phyloP scores from a whole-genome alignment of 2,888 invertebrate species.

The Cataglyphis livida region DNA sequence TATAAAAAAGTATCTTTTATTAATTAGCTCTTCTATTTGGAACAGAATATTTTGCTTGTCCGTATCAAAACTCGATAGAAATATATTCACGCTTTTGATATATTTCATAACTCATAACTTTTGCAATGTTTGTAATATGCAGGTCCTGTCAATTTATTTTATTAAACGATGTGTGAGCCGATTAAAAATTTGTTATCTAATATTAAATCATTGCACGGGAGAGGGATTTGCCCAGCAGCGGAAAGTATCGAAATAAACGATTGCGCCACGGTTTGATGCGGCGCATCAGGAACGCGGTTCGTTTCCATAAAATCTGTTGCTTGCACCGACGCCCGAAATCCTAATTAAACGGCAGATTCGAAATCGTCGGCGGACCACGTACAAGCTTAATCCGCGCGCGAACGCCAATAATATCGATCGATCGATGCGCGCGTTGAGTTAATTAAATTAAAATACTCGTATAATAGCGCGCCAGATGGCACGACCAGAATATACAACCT shows the following conservation, averaged over 20 bases:
- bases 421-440: constrained; percentile 84
- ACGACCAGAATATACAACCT: constrained; percentile 82
- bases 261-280: constrained; percentile 21
- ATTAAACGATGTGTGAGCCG: neutral
- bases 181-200: constrained; percentile 43
- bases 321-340: constrained; percentile 82
- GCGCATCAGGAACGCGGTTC: constrained; percentile 59
- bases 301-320: constrained; percentile 83
- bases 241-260: constrained; percentile 53
- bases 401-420: constrained; percentile 85
- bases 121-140: constrained; percentile 22
- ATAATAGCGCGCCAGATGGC: constrained; percentile 85
- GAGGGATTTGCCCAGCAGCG: constrained; percentile 31
- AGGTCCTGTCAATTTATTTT: neutral
- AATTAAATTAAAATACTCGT: constrained; percentile 86
- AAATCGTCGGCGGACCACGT: constrained; percentile 75
- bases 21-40: neutral
- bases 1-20: neutral
- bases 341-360: constrained; percentile 85
- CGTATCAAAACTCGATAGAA: neutral
- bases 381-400: constrained; percentile 84
- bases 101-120: neutral
- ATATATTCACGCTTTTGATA: neutral
- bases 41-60: neutral
- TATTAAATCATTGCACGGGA: constrained; percentile 39